These are phyloP conservation scores for Sorex maritimensis DNA, from an alignment of 2,797 vertebrate genomes.

Conservation along the genomic window DNA sequence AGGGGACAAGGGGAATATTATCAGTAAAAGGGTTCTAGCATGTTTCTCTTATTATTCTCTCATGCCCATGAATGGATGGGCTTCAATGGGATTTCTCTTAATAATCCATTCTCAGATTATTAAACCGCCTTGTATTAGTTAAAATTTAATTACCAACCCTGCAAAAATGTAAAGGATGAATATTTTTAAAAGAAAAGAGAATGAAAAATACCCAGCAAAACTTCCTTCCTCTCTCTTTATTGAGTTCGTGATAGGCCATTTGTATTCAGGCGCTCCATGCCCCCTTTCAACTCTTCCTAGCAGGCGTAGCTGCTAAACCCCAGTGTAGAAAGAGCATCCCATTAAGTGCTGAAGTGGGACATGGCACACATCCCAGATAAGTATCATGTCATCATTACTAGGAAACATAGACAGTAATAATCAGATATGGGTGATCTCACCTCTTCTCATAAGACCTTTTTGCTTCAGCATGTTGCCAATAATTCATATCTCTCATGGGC, in stretches of 20 bases:
- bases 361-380: constrained; percentile 15
- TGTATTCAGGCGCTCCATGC: background rate
- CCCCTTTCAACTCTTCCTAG: background rate
- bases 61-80: background rate
- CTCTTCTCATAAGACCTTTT: background rate
- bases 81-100: background rate
- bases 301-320: background rate
- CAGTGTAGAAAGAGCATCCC: background rate
- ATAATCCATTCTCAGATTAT: background rate
- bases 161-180: constrained; percentile 1
- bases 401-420: constrained; percentile 60
- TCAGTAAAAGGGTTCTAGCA: background rate
- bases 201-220: background rate
- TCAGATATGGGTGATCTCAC: background rate
- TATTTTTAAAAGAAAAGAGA: background rate
- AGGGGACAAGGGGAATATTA: background rate
- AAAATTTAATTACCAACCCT: background rate
- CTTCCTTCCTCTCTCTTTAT: background rate
- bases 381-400: constrained; percentile 33
- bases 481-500: background rate
- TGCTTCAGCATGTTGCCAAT: rapidly evolving
- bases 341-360: constrained; percentile 10
- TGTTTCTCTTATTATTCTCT: background rate
- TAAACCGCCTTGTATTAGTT: constrained; percentile 22
- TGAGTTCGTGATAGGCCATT: background rate